A percentile compares a stretch with the other conserved stretches of the same genome.
Conservation (phyloP, 37 sponge, comb jelly and placozoan species). For the Eunapius fragilis region DNA sequence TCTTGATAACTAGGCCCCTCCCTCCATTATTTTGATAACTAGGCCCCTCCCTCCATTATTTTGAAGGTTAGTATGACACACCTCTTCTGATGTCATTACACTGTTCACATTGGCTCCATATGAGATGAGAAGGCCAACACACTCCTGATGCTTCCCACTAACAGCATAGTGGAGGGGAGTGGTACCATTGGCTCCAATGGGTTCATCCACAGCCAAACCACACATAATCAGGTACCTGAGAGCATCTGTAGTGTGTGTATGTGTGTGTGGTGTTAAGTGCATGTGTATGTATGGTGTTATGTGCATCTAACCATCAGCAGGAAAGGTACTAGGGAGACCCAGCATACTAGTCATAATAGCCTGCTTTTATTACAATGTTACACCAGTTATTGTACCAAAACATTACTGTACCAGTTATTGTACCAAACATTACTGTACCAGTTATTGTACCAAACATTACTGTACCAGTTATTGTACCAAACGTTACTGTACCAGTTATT, state of each 20-base stretch:
- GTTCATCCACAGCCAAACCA: slow-evolving; percentile 28
- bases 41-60: background rate
- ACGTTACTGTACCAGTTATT: too few relatives aligned
- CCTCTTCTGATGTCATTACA: slow-evolving; percentile 59
- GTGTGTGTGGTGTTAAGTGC: background rate
- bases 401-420: too few relatives aligned
- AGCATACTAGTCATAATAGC: too few relatives aligned
- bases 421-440: too few relatives aligned
- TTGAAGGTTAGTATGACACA: background rate
- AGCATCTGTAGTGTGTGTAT: slow-evolving; percentile 13
- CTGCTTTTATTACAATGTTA: too few relatives aligned
- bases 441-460: too few relatives aligned
- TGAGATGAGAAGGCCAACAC: slow-evolving; percentile 55
- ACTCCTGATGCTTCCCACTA: slow-evolving; percentile 40
- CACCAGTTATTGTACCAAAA: too few relatives aligned
- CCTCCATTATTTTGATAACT: too few relatives aligned
- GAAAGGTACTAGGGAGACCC: too few relatives aligned
- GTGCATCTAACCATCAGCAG: too few relatives aligned
- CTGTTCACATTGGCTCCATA: slow-evolving; percentile 63
- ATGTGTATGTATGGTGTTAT: background rate
- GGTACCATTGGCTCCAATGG: slow-evolving; percentile 6
- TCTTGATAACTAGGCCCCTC: background rate
- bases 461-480: too few relatives aligned
- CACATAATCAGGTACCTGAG: slow-evolving; percentile 57
- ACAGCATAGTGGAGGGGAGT: slow-evolving; percentile 79